Evolutionary conservation across 2,113 vertebrate species (phyloP), one percentile per base, ranked within the genome.

Genomic region (Bostrychus sinensis): DNA sequence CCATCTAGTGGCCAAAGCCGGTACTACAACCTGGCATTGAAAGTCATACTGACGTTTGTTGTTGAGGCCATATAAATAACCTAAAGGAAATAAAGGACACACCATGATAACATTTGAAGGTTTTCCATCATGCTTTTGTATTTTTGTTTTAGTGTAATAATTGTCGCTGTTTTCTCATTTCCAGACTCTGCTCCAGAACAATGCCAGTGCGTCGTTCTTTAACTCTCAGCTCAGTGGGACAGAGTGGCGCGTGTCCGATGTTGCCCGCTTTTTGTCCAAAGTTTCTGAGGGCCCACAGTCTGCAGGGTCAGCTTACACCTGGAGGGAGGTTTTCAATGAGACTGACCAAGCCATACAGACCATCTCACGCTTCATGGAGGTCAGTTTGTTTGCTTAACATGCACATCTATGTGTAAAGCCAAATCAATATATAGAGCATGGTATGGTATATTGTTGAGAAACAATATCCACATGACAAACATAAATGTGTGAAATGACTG

Each of bases 341-440:
- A 97, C 94, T 0, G 95, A 95, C 79, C 87, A 89, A 12, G 95
- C 95, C 62, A 88, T 99, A 72, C 92, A 91, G 67, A 96, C 92
- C 62, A 95, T 98, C 68, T 95, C 96, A 3, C 95, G 89, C 32
- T 98, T 98, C 84, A 98, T 99, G 96, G 97, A 99, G 94, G 97
- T 99, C 41, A 88, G 94, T 81, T 55, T 36, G 4, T 3, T 36
- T 3, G 1, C 14, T 16, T 25, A 30, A 13, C 13, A 46, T 22
- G 10, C 0, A 23, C 12, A 26, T 16, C 22, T 10, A 23, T 9
- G 11, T 25, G 34, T 48, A 14, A 36, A 10, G n/a, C n/a, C n/a
- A n/a, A n/a, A n/a, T n/a, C n/a, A n/a, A n/a, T n/a, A n/a, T n/a
- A n/a, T n/a, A n/a, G n/a, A n/a, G n/a, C n/a, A n/a, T n/a, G n/a